Conservation (phyloP, 2,797 vertebrate species). For the Apodemus agrarius region DNA sequence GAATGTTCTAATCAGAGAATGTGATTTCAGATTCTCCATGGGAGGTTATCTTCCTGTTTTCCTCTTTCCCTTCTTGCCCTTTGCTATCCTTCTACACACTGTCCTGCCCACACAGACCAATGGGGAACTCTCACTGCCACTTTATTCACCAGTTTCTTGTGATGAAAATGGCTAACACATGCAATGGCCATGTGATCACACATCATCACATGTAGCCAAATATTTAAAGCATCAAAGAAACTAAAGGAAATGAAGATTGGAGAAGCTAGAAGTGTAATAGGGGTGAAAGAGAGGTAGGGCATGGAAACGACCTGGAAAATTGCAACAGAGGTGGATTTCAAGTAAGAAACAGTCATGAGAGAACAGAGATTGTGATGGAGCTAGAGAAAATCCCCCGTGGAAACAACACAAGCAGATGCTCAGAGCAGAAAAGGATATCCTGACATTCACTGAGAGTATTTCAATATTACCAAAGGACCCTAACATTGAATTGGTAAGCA, state of each 20-base stretch:
- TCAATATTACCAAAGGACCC: neutral
- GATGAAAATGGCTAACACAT: neutral
- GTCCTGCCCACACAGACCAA: neutral
- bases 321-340: neutral
- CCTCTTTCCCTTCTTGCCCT: neutral
- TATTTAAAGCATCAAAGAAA: neutral
- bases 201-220: neutral
- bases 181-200: accelerated
- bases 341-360: neutral
- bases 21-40: neutral
- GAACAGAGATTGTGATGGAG: accelerated
- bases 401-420: neutral
- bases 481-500: neutral
- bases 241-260: neutral
- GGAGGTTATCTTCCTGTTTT: neutral
- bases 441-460: neutral
- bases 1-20: neutral
- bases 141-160: neutral
- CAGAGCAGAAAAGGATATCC: accelerated
- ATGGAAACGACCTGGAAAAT: neutral
- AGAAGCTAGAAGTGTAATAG: neutral
- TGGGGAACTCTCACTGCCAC: neutral
- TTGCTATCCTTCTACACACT: neutral
- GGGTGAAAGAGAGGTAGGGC: accelerated
- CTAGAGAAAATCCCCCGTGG: neutral